Conservation (phyloP, 2,113 vertebrate species). For the Heterotilapia buettikoferi region DNA sequence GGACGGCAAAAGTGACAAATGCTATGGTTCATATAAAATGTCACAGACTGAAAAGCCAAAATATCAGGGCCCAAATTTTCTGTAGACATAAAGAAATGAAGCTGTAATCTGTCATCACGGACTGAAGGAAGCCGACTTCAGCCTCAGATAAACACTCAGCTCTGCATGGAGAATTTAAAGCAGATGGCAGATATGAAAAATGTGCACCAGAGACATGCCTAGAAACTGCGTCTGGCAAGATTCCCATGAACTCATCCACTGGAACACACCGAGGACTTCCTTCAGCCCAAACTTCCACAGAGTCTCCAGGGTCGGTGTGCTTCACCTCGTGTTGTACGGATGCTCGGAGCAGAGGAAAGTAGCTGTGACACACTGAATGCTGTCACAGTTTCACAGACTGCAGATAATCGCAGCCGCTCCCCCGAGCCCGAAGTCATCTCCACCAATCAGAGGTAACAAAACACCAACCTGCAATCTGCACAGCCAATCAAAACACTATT, state of each 20-base stretch:
- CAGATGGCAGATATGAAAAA: background rate
- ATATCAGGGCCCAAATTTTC: background rate
- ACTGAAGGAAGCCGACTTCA: background rate
- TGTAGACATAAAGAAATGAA: background rate
- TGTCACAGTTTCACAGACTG: background rate
- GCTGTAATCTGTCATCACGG: background rate
- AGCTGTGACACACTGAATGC: background rate
- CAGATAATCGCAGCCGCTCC: background rate
- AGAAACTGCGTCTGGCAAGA: background rate
- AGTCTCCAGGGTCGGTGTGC: background rate
- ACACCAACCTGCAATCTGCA: background rate
- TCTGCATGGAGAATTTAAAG: background rate
- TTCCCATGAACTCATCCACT: background rate
- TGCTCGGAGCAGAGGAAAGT: background rate
- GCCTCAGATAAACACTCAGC: background rate
- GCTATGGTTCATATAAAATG: background rate
- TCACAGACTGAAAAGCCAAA: background rate
- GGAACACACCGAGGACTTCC: background rate
- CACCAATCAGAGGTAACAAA: conserved; percentile 15
- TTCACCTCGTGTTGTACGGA: background rate
- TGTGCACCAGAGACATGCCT: background rate
- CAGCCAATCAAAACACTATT: background rate
- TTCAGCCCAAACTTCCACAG: background rate
- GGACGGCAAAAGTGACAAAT: background rate
- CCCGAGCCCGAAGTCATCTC: background rate